phyloP scores from a whole-genome alignment of 2,888 invertebrate species.

The Caenorhabditis becei region DNA sequence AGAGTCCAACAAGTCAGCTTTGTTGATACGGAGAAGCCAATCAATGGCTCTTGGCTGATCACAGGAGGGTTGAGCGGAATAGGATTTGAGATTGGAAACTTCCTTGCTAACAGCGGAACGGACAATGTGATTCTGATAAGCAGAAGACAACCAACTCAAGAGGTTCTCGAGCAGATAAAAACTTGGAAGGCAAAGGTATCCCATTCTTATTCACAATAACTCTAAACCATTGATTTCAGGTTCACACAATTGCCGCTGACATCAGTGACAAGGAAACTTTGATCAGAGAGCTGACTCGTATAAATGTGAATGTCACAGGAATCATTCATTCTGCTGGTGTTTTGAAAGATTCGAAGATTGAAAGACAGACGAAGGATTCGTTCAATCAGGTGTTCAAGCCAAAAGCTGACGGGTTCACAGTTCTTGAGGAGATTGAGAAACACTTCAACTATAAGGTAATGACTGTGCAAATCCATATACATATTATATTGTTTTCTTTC shows the following conservation, averaged over 20 bases:
- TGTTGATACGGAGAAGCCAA: neutral
- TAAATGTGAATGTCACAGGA: slow-evolving; percentile 63
- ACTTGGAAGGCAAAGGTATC: slow-evolving; percentile 38
- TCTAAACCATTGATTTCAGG: slow-evolving; percentile 15
- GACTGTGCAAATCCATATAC: too few species aligned
- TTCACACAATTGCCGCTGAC: slow-evolving; percentile 66
- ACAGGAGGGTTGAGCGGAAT: slow-evolving; percentile 79
- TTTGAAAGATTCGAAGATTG: slow-evolving; percentile 70
- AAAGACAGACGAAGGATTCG: slow-evolving; percentile 63
- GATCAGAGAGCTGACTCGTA: slow-evolving; percentile 33
- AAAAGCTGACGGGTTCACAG: slow-evolving; percentile 69
- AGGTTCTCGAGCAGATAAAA: slow-evolving; percentile 43
- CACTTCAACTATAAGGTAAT: slow-evolving; percentile 56
- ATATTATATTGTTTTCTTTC: slow-evolving; percentile 4
- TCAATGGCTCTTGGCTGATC: slow-evolving; percentile 71
- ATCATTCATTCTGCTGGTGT: slow-evolving; percentile 78
- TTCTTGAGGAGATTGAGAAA: slow-evolving; percentile 62
- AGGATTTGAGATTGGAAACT: slow-evolving; percentile 74
- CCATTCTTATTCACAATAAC: neutral
- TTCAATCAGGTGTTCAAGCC: slow-evolving; percentile 73
- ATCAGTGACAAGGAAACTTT: slow-evolving; percentile 59
- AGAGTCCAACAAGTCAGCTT: slow-evolving; percentile 60
- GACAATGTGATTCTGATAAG: slow-evolving; percentile 65
- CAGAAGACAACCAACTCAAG: slow-evolving; percentile 61
- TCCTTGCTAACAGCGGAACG: slow-evolving; percentile 59